Evolutionary conservation across 2,888 invertebrate species (phyloP).

Genomic region (Kuschelorhynchus macadamiae): DNA sequence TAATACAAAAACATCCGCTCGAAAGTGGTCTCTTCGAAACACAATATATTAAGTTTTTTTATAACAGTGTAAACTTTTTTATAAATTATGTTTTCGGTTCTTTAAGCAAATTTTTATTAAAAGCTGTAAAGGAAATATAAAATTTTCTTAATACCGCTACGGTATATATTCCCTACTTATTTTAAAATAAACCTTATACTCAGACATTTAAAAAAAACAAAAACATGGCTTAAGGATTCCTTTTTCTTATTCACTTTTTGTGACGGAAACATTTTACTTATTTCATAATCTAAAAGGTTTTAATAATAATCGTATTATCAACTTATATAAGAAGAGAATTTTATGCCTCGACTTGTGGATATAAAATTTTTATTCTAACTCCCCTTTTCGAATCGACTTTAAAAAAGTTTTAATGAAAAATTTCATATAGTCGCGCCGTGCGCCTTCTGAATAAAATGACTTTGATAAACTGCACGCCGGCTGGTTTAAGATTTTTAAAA

Average conservation of each 20-base stretch:
- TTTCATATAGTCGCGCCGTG: conserved; percentile 36
- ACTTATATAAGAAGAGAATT: conserved; percentile 19
- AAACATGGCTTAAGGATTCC: neutral
- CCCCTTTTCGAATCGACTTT: conserved; percentile 18
- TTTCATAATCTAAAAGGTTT: conserved; percentile 14
- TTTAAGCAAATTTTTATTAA: too few species aligned
- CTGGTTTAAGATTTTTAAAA: conserved; percentile 18
- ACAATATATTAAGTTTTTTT: too few species aligned
- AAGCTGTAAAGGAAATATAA: too few species aligned
- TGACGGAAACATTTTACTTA: conserved; percentile 1
- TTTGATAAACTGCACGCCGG: conserved; percentile 46
- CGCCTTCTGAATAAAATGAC: conserved; percentile 40
- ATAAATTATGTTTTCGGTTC: too few species aligned
- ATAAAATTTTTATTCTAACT: conserved; percentile 18
- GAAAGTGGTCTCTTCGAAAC: too few species aligned
- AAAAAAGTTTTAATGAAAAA: conserved; percentile 52
- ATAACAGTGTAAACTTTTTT: too few species aligned
- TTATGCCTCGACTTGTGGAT: neutral
- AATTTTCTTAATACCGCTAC: too few species aligned
- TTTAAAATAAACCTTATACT: neutral
- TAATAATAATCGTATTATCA: conserved; percentile 30
- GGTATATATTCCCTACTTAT: too few species aligned
- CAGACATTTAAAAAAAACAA: neutral
- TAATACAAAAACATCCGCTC: too few species aligned
- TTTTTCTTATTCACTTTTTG: neutral